Base-by-base conservation (phyloP, 2,113 vertebrate species). In the Myxocyprinus asiaticus region DNA sequence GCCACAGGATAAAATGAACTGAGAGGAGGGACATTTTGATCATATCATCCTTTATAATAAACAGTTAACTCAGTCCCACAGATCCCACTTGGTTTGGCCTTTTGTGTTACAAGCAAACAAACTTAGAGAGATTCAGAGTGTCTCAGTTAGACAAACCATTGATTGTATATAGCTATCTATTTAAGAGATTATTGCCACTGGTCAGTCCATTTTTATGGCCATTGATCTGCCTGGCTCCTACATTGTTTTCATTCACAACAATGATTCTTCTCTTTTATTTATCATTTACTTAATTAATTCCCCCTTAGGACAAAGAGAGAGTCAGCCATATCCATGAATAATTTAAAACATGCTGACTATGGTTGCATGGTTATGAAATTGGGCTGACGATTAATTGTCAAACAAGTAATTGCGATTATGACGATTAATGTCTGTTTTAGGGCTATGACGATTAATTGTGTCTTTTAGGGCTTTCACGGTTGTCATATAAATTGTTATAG, bases 101-200 rank as follows among this genome's bases (percentile, higher is more conserved):
- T 67, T 67, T 67, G 14, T 9, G 43, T 22, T 42, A 63, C 53
- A 50, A 66, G 69, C 70, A 80, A 81, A 62, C 53, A 80, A 73
- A 58, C 22, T 65, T 10, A 33, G 22, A 33, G 22, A 14, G 48
- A 82, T 72, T 67, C 67, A 4, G 50, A 80, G 10, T 51, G 51
- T 66, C 77, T 83, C 65, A 47, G 77, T 84, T 81, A 85, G 73
- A 76, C 79, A 81, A 73, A 68, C 69, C 85, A 88, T 81, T 84
- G 87, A 86, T 85, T 82, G 47, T 14, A 59, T 64, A 76, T 51
- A 33, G 76, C 82, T 78, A 73, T 83, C 80, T 78, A 63, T 87
- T 84, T 82, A 83, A 81, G 69, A 69, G 79, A 83, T 85, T 83
- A 84, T 81, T 55, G 44, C 77, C 77, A 72, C 74, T 47, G 69